Conservation (phyloP, 1,140 invertebrate species). For the Branchinecta lynchi region DNA sequence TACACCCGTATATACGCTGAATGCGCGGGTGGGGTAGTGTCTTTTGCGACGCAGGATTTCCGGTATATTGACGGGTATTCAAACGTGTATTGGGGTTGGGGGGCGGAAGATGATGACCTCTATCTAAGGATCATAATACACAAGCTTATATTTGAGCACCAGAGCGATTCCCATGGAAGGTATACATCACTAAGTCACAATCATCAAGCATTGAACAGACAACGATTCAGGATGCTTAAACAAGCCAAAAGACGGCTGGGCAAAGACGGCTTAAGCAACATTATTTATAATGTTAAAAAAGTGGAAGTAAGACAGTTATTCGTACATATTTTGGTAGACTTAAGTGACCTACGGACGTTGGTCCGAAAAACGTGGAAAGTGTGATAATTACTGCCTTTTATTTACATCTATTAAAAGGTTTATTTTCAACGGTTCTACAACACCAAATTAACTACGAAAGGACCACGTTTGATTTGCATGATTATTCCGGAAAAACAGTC, state of each 20-base stretch:
- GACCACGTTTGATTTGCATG: too few species aligned
- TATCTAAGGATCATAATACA: slow-evolving; percentile 40
- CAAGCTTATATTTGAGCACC: neutral
- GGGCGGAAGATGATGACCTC: slow-evolving; percentile 86
- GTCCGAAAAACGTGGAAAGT: neutral
- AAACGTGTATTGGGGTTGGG: slow-evolving; percentile 85
- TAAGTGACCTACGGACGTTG: neutral
- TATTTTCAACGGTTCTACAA: too few species aligned
- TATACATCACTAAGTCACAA: neutral
- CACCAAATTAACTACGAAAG: too few species aligned
- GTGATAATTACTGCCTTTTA: neutral
- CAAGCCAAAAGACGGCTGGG: neutral
- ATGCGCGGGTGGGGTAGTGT: slow-evolving; percentile 55
- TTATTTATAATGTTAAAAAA: neutral
- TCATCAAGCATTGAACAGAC: neutral
- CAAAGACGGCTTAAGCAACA: neutral
- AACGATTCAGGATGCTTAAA: neutral
- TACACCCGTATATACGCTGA: neutral
- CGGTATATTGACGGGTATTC: slow-evolving; percentile 71
- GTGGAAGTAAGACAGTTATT: neutral
- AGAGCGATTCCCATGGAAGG: neutral
- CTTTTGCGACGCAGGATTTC: slow-evolving; percentile 65
- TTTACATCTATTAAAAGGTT: too few species aligned
- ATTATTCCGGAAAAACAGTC: too few species aligned
- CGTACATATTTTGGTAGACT: neutral